phyloP scores from a whole-genome alignment of 2,113 vertebrate genomes.

The Dicrurus megarhynchus region DNA sequence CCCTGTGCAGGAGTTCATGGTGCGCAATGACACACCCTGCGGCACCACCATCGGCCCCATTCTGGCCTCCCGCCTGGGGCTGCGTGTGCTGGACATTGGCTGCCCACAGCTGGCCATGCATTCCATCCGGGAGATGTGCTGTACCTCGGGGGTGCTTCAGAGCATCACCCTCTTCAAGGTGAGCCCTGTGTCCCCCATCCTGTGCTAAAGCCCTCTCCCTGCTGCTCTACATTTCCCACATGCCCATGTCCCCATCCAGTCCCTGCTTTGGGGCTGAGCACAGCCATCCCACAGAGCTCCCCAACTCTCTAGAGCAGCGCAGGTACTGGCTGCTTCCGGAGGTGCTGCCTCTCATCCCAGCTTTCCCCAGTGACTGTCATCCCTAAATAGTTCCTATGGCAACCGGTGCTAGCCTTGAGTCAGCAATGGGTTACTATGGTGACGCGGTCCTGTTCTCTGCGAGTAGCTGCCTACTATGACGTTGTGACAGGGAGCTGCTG shows the following conservation, averaged over 20 bases:
- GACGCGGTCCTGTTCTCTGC: background rate
- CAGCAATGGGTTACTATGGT: slow-evolving; percentile 56
- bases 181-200: background rate
- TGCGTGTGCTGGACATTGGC: slow-evolving; percentile 89
- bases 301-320: background rate
- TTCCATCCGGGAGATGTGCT: slow-evolving; percentile 97
- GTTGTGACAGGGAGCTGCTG: background rate
- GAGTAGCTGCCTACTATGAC: slow-evolving; percentile 11
- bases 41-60: slow-evolving; percentile 95
- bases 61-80: slow-evolving; percentile 87
- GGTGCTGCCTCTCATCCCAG: background rate
- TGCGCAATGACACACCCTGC: slow-evolving; percentile 90
- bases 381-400: slow-evolving; percentile 55
- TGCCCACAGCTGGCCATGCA: slow-evolving; percentile 96
- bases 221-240: background rate
- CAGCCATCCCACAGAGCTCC: background rate
- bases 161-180: slow-evolving; percentile 93
- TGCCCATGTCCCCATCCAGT: rapidly evolving
- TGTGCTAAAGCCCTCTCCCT: rapidly evolving
- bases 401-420: slow-evolving; percentile 60
- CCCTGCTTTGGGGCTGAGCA: background rate
- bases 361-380: background rate
- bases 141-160: slow-evolving; percentile 90
- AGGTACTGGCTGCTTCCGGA: background rate
- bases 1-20: slow-evolving; percentile 87